Evolutionary conservation across 2,888 invertebrate genomes (phyloP).

Genomic region (Perdita meconis): DNA sequence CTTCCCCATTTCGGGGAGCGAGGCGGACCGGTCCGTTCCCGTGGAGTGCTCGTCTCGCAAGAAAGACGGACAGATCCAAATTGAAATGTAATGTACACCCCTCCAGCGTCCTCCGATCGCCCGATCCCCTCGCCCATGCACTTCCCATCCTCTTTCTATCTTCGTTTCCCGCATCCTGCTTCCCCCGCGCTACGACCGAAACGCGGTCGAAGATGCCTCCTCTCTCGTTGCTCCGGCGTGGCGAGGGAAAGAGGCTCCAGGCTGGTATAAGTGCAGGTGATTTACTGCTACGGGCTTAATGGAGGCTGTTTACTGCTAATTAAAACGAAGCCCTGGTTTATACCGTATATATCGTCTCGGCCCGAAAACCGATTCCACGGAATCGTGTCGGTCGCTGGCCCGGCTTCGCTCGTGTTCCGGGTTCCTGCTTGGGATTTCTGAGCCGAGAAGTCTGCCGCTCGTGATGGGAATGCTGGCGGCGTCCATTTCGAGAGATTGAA

Average conservation of each 20-base stretch:
- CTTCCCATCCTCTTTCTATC: constrained; percentile 15
- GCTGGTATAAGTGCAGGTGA: constrained; percentile 79
- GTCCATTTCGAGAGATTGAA: too few relatives aligned
- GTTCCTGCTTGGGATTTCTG: background rate
- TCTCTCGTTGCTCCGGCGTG: constrained; percentile 52
- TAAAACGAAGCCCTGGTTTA: constrained; percentile 82
- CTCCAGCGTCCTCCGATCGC: constrained; percentile 55
- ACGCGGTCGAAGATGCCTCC: constrained; percentile 67
- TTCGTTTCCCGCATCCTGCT: background rate
- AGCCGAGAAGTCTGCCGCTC: background rate
- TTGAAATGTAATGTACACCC: constrained; percentile 82
- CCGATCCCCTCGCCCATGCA: constrained; percentile 44
- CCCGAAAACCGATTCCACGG: constrained; percentile 73
- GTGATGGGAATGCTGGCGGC: too few relatives aligned
- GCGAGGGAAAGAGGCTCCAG: constrained; percentile 56
- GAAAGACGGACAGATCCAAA: constrained; percentile 78
- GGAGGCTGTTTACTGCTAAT: constrained; percentile 83
- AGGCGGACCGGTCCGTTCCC: constrained; percentile 68
- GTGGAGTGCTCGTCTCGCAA: constrained; percentile 72
- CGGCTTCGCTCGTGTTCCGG: constrained; percentile 8
- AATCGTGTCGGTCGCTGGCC: constrained; percentile 59
- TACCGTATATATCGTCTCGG: constrained; percentile 65
- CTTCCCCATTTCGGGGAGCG: constrained; percentile 61
- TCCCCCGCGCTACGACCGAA: too few relatives aligned
- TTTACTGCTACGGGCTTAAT: constrained; percentile 82